Evolutionary conservation across 2,113 vertebrate genomes (phyloP), one percentile per base, ranked within the genome.

Genomic region (Collichthys lucidus): DNA sequence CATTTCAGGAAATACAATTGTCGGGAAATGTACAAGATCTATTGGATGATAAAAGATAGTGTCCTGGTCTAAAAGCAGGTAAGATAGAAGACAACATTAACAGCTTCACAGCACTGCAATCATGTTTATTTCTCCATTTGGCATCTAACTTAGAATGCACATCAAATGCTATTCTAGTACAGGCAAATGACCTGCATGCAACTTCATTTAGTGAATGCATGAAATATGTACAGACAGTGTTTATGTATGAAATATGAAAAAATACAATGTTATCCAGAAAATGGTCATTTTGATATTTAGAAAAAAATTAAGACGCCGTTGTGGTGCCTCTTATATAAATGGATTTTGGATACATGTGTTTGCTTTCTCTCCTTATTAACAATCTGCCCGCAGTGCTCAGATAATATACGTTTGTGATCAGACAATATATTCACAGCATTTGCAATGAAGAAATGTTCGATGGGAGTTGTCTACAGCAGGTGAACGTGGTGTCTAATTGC

Each of bases 101-200:
- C 31, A 62, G 16, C 79, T 66, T 86, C 68, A 67, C 81, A 46
- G 56, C 67, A 80, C 77, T 69, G 55, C 66, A 74, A 63, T 73
- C 22, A 50, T 56, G 35, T 85, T 92, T 84, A 85, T 88, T 89
- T 90, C 65, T 83, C 66, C 57, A 8, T 67, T 72, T 26, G 69
- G 49, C 40, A 10, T 78, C 77, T 80, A 80, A 80, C 56, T 81
- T 52, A 47, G 49, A 90, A 65, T 64, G 46, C 79, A 92, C 87
- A 93, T 80, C 76, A 24, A 88, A 78, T 72, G 78, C 70, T 90
- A 81, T 76, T 84, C 83, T 88, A 40, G 35, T 40, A 93, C 80
- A 91, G 83, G 77, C 80, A 71, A 86, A 84, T 83, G 73, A 87
- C 84, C 78, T 84, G 89, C 94, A 94, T 95, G 93, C 92, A 92